Conservation (phyloP, 2,113 vertebrate genomes). For the Tragulus kanchil region DNA sequence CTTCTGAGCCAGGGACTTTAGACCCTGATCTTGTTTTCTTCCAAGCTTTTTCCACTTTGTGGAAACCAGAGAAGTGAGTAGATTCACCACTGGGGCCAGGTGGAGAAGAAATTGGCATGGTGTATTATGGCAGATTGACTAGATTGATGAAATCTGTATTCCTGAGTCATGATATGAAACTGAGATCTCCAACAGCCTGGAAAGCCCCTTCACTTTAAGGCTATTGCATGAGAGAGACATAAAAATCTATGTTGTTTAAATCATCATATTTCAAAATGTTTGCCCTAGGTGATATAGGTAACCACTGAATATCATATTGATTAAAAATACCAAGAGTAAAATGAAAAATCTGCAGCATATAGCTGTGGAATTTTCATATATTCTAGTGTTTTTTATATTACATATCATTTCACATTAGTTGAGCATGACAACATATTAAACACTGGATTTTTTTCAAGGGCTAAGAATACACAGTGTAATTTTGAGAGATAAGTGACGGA, state of each 20-base stretch:
- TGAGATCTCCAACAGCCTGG: background rate
- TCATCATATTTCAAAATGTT: background rate
- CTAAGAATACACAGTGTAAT: background rate
- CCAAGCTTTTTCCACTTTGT: background rate
- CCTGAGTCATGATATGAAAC: background rate
- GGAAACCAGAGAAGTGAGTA: background rate
- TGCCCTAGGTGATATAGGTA: background rate
- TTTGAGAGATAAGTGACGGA: background rate
- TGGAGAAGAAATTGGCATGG: background rate
- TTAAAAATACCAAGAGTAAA: slow-evolving; percentile 2
- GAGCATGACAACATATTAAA: background rate
- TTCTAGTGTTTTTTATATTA: slow-evolving; percentile 22
- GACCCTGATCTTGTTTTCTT: background rate
- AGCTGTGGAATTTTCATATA: background rate
- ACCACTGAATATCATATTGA: background rate
- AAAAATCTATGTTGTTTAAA: background rate
- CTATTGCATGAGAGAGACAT: background rate
- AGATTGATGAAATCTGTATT: background rate
- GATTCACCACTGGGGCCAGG: background rate
- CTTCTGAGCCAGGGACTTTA: background rate
- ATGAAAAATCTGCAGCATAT: background rate
- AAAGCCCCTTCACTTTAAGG: background rate
- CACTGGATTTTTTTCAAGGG: background rate
- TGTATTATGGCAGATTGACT: background rate
- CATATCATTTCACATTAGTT: background rate